Evolutionary conservation across 2,113 vertebrate species (phyloP), one percentile per base, ranked within the genome.

Genomic region (Sigmodon hispidus): DNA sequence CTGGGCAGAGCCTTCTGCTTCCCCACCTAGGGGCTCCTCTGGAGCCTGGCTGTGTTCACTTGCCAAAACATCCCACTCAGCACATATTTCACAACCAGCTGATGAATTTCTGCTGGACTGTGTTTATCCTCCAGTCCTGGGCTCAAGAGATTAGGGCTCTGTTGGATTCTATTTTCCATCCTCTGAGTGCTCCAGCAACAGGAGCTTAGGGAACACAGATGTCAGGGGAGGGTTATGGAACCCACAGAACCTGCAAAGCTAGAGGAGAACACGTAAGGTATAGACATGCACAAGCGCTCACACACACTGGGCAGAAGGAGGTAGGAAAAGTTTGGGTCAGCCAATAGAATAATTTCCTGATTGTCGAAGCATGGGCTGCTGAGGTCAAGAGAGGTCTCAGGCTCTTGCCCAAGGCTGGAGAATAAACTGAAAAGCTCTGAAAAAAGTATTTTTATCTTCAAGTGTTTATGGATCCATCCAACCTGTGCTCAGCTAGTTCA

Each of bases 251-350:
- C 77, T 36, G 75, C 52, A 34, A 69, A 87, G 48, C 65, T 0
- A 79, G 65, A 83, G 69, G 63, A 67, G 65, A 89, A 52, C 94
- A 97, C 87, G 95, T 93, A 86, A 92, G 86, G 61, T 40, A 63
- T 57, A 86, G 83, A 24, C 21, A 7, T 52, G 13, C 61, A 4
- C 67, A 75, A 17, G 24, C 45, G 1, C 75, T 19, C 67, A 50
- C 55, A 67, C 80, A 61, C 0, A 0, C 85, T 17, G 65, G 77
- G 86, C 50, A 34, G 57, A 43, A 89, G 87, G 61, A 91, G 90
- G 91, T 97, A 92, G 96, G 93, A 97, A 96, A 90, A 92, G 91
- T 92, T 96, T 96, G 70, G 94, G 95, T 96, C 97, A 96, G 96
- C 94, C 59, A 11, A 55, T 91, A 89, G 93, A 94, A 94, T 93